Evolutionary conservation across 2,113 vertebrate species (phyloP), one percentile per base, ranked within the genome.

Genomic region (Asarcornis scutulata): DNA sequence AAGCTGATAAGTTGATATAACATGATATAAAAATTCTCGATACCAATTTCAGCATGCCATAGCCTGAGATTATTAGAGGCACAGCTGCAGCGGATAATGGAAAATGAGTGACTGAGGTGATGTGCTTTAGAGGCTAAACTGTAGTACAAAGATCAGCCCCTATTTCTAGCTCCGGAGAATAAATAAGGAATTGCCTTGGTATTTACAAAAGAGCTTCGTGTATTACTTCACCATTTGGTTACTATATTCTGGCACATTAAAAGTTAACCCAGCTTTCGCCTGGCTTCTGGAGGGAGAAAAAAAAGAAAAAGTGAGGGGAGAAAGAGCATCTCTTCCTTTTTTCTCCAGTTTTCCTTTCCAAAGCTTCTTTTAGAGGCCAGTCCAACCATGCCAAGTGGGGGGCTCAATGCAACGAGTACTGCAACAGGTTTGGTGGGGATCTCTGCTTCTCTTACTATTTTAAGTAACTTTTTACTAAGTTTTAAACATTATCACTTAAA

Each of bases 1-100:
- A 79, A 20, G 36, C 22, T 79, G 71, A 89, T 25, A 91, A 89
- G 26, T 38, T 90, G 79, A 77, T 73, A 38, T 87, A 92, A 72
- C 20, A 53, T 11, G 27, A 73, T 89, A 64, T 34, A 78, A 91
- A 95, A 89, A 59, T 52, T 67, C 36, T 77, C 52, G 34, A 18
- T 36, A 68, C 73, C 91, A 92, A 50, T n/a, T 91, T 23, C 40
- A 87, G 50, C 38, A 40, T 46, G 48, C n/a, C 64, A 88, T 59
- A 78, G 36, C 31, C 82, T 5, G 16, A 75, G 79, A 76, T 83
- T 72, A 56, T 69, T 38, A 83, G 48, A 85, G 68, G 60, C 34
- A 74, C 52, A 87, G 69, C 63, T 89, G 76, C 52, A 91, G 71
- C 64, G 82, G 79, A 6, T 17, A 85, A 29, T 50, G 71, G 13